Evolutionary conservation across 53 echinoderm and acorn worm species (phyloP), one percentile per base, ranked within the genome.

Genomic region (Echinarachnius parma): DNA sequence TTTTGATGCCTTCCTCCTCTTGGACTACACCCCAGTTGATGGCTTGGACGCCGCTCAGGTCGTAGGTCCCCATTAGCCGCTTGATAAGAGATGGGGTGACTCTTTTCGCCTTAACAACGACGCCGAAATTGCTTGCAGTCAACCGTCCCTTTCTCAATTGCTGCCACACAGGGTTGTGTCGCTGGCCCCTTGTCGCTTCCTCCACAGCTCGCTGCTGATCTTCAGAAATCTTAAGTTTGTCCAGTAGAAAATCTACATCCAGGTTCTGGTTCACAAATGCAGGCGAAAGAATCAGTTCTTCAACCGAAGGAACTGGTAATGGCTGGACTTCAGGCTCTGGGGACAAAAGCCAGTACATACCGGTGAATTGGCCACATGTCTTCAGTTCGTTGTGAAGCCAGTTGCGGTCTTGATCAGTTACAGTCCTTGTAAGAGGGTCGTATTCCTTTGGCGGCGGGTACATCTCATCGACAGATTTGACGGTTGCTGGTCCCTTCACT

Each of bases 81-180:
- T 53, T 53, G 32, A 71, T 24, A 27, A 71, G 71, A 18, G 71
- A 71, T 29, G 50, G 50, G 31, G 71, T 62, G 7, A 31, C 37
- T 33, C 35, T 31, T 37, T 62, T 35, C 1, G 9, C 34, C 25
- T 62, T 62, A 0, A 62, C 20, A 3, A 62, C 22, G n/a, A 34
- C 37, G 4, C 62, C 62, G 34, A 62, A 62, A 62, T 62, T 62
- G 62, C 62, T 62, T n/a, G 62, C 62, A 31, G 62, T 62, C 25
- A 62, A 16, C 21, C 62, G 1, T n/a, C 62, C 62, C 25, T 62
- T 62, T n/a, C 16, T 31, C 3, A 62, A 15, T 35, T 24, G 62
- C 11, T 62, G 62, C 62, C 62, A 62, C 21, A 28, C 21, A 1
- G 62, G 62, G 62, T 62, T 62, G 7, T 62, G 4, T 62, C 62